Evolutionary conservation across 2,888 invertebrate species (phyloP).

Genomic region (Erpobdella octoculata): DNA sequence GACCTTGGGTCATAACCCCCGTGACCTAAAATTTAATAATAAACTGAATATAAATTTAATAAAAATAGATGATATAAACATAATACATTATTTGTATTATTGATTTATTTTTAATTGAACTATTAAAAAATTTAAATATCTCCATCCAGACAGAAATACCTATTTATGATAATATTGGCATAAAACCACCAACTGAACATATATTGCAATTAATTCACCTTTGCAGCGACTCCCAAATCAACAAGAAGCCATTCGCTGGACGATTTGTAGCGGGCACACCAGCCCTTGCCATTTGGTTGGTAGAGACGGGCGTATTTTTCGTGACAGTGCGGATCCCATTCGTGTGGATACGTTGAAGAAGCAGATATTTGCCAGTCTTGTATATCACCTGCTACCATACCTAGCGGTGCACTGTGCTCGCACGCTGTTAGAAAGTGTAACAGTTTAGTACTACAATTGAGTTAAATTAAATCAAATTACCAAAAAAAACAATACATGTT

Average conservation of each 20-base stretch:
- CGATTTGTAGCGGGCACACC: constrained; percentile 56
- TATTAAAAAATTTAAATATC: too few species aligned
- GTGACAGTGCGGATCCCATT: constrained; percentile 44
- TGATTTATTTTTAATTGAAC: too few species aligned
- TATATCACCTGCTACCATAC: constrained; percentile 32
- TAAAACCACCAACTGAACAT: neutral
- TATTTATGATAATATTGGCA: too few species aligned
- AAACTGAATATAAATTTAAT: neutral
- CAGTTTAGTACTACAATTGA: neutral
- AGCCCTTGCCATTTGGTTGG: constrained; percentile 53
- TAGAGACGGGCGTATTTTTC: constrained; percentile 55
- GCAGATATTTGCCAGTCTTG: constrained; percentile 30
- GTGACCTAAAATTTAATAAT: too few species aligned
- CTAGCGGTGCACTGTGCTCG: constrained; percentile 27
- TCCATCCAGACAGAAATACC: neutral
- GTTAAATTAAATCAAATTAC: too few species aligned
- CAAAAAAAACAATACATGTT: neutral
- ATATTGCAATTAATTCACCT: constrained; percentile 45
- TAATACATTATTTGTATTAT: too few species aligned
- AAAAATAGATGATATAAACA: neutral
- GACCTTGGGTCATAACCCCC: constrained; percentile 55
- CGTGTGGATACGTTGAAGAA: constrained; percentile 31
- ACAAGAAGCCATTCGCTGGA: constrained; percentile 56
- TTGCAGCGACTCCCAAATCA: constrained; percentile 55
- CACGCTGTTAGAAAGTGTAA: constrained; percentile 18